Conservation (phyloP, 2,888 invertebrate species). For the Drosophila picticornis region DNA sequence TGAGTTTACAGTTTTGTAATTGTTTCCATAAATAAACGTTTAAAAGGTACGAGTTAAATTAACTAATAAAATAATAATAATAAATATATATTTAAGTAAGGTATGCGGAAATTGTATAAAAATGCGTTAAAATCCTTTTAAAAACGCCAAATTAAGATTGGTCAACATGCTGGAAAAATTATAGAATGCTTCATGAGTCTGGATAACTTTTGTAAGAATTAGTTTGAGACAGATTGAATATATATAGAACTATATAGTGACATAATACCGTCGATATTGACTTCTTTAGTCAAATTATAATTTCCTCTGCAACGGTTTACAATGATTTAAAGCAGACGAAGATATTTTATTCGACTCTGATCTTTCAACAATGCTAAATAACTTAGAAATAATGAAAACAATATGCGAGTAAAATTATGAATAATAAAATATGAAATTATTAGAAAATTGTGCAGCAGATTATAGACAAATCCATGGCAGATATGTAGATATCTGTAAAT, state of each 20-base stretch:
- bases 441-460: neutral
- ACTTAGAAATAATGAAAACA: neutral
- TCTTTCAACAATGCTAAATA: neutral
- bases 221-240: neutral
- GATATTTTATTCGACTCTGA: neutral
- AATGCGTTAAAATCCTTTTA: accelerated
- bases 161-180: neutral
- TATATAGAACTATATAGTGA: neutral
- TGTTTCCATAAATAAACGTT: neutral
- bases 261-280: neutral
- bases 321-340: neutral
- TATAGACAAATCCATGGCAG: neutral
- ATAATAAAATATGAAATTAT: neutral
- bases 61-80: too few relatives aligned
- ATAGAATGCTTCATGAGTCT: neutral
- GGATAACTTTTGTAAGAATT: neutral
- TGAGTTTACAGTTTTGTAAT: neutral
- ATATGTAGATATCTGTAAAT: neutral
- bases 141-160: neutral
- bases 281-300: neutral
- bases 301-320: neutral
- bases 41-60: neutral
- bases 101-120: neutral
- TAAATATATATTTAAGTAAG: neutral
- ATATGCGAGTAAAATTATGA: neutral